Conservation (phyloP, 2,797 vertebrate species). For the Carapus acus region DNA sequence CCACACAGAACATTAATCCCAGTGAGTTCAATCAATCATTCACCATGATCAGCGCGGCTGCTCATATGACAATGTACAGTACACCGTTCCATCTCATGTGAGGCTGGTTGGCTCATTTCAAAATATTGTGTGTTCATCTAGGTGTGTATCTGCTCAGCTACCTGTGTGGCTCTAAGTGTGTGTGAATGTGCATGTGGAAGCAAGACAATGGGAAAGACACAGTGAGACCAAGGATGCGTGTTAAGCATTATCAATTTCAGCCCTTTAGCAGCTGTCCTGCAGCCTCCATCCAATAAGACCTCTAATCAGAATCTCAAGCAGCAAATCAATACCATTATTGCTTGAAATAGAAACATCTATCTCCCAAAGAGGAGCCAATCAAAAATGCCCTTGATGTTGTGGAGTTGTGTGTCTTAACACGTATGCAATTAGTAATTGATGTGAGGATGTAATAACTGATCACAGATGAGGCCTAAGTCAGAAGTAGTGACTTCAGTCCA, state of each 20-base stretch:
- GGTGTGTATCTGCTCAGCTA: background rate
- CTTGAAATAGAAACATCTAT: conserved; percentile 37
- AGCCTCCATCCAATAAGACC: conserved; percentile 30
- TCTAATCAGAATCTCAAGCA: conserved; percentile 35
- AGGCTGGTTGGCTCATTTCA: too few species aligned
- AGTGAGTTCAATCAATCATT: conserved; percentile 1
- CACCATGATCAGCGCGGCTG: background rate
- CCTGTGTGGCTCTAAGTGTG: too few species aligned
- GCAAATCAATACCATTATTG: conserved; percentile 34
- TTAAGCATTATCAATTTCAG: conserved; percentile 12
- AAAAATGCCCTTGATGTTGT: conserved; percentile 22
- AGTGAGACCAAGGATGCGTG: background rate
- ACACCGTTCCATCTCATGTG: too few species aligned
- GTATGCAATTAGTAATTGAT: conserved; percentile 10
- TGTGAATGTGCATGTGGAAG: too few species aligned
- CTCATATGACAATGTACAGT: background rate
- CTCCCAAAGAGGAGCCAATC: conserved; percentile 19
- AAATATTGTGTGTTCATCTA: conserved; percentile 2
- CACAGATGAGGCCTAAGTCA: background rate
- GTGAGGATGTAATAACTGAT: background rate
- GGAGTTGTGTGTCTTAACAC: conserved; percentile 6
- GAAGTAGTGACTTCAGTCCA: too few species aligned
- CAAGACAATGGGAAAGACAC: background rate
- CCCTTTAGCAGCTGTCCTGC: conserved; percentile 24
- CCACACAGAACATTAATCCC: background rate